These are phyloP conservation scores for Brachypalpus laphriformis DNA, from an alignment of 2,888 invertebrate species.

Conservation along the genomic window DNA sequence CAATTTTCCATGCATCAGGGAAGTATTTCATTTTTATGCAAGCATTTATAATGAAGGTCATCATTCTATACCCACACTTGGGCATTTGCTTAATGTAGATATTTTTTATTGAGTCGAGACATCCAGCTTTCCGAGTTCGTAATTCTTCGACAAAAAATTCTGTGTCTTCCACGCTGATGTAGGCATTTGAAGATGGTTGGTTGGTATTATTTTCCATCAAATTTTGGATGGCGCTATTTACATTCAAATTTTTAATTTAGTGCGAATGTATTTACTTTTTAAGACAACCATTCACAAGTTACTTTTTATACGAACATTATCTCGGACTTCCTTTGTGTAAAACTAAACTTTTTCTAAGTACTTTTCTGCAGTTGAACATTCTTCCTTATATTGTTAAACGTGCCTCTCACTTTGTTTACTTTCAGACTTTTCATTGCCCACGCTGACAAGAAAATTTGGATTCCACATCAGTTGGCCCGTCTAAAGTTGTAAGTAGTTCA, in stretches of 20 bases:
- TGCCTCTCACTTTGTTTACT: constrained; percentile 9
- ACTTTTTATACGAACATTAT: not conserved
- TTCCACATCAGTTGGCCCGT: constrained; percentile 7
- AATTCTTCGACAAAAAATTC: no score
- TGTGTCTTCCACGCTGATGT: not conserved
- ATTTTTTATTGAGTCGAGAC: no score
- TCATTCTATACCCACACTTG: no score
- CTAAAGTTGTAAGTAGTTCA: constrained; percentile 56
- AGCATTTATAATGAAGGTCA: no score
- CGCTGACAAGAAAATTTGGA: constrained; percentile 10
- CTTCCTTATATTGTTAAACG: not conserved
- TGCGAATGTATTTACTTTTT: not conserved
- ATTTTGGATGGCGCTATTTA: not conserved
- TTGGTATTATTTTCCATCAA: no score
- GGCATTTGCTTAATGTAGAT: no score
- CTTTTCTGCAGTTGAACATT: not conserved
- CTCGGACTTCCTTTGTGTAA: not conserved
- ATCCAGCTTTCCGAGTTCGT: no score
- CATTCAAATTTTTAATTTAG: not conserved
- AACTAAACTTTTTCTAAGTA: not conserved
- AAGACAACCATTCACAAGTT: not conserved
- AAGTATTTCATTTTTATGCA: no score
- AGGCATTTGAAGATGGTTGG: no score
- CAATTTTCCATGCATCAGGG: no score
- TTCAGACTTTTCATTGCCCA: constrained; percentile 15